phyloP scores from a whole-genome alignment of 2,113 vertebrate species.

The Chaenogobius annularis region DNA sequence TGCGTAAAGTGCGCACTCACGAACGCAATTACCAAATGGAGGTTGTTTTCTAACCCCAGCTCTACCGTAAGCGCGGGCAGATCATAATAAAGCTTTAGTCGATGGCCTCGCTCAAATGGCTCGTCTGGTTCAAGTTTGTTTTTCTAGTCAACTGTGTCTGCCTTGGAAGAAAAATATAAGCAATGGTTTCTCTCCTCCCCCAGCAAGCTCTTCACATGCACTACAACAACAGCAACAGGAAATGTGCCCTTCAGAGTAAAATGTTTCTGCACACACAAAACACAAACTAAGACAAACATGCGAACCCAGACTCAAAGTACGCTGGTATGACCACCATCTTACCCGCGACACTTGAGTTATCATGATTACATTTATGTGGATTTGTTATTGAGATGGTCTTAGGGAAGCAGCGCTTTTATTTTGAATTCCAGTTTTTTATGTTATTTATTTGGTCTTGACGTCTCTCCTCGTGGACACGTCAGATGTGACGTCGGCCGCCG shows the following conservation, averaged over 20 bases:
- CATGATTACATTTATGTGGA: too few species aligned
- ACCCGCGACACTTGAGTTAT: background rate
- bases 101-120: constrained; percentile 7
- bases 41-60: constrained; percentile 26
- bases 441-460: constrained; percentile 6
- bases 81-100: constrained; percentile 7
- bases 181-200: constrained; percentile 62
- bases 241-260: constrained; percentile 53
- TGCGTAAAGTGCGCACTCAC: constrained; percentile 62
- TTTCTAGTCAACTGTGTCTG: constrained; percentile 54
- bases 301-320: background rate
- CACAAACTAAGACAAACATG: background rate
- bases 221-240: background rate
- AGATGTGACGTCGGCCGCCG: constrained; percentile 67
- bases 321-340: background rate
- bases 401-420: background rate
- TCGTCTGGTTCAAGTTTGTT: constrained; percentile 59
- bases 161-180: constrained; percentile 66
- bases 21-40: constrained; percentile 49
- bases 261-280: background rate
- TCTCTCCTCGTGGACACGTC: constrained; percentile 38
- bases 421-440: background rate
- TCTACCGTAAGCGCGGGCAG: constrained; percentile 28
- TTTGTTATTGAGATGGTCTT: background rate
- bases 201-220: constrained; percentile 5